Percentiles rank a stretch among this genome's conserved stretches.
These are phyloP conservation scores for Stichopus horrens DNA, from an alignment of 53 echinoderm and acorn worm species.

Conservation along the genomic window DNA sequence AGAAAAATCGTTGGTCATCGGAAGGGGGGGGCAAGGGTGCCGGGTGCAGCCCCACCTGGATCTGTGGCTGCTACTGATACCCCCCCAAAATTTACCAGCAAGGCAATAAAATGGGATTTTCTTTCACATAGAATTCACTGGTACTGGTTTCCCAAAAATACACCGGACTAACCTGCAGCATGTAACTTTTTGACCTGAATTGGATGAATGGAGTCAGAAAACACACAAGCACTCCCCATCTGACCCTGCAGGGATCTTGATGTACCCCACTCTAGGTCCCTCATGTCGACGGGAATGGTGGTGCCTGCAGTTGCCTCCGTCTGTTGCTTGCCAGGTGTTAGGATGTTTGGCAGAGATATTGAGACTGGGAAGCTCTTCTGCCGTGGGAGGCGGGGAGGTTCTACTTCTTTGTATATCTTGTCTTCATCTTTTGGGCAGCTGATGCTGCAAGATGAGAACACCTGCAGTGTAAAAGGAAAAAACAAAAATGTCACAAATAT, in stretches of 20 bases:
- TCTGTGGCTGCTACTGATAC: too few relatives aligned
- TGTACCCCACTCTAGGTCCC: conserved; percentile 81
- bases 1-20: too few relatives aligned
- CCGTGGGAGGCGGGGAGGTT: conserved; percentile 45
- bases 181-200: conserved; percentile 88
- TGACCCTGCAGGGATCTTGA: conserved; percentile 90
- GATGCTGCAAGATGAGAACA: conserved; percentile 75
- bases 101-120: too few relatives aligned
- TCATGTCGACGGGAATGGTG: conserved; percentile 69
- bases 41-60: too few relatives aligned
- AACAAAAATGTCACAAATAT: not conserved
- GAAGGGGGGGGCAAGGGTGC: too few relatives aligned
- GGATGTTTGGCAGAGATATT: conserved; percentile 51
- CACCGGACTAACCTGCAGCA: conserved; percentile 59
- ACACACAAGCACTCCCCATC: conserved; percentile 94
- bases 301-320: conserved; percentile 8
- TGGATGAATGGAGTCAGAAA: conserved; percentile 81
- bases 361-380: conserved; percentile 19
- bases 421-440: conserved; percentile 61
- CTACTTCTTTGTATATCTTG: conserved; percentile 7
- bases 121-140: too few relatives aligned
- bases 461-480: conserved; percentile 42
- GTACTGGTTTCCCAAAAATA: not conserved
- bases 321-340: conserved; percentile 55
- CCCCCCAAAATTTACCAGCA: too few relatives aligned